Evolutionary conservation across 2,797 vertebrate species (phyloP).

Genomic region (Dicrostonyx torquatus): DNA sequence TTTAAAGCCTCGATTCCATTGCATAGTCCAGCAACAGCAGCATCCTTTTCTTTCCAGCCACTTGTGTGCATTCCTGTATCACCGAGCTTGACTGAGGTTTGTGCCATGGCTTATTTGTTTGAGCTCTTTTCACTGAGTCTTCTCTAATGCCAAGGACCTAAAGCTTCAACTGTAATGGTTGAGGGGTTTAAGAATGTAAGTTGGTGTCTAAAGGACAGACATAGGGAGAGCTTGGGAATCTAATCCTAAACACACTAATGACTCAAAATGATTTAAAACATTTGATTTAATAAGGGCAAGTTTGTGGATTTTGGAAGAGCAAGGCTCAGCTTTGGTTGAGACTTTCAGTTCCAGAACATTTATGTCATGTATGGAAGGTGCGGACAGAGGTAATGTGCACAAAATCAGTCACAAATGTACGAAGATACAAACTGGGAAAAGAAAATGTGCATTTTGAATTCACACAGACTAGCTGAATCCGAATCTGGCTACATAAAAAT

Average conservation of each 20-base stretch:
- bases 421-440: not conserved
- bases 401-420: not conserved
- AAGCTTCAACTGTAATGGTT: constrained; percentile 25
- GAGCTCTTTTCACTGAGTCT: not conserved
- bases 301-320: constrained; percentile 2
- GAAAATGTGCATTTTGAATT: not conserved
- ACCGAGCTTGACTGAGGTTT: not conserved
- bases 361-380: not conserved
- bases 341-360: constrained; percentile 6
- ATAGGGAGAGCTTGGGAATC: constrained; percentile 33
- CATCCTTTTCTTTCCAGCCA: not conserved
- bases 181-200: constrained; percentile 34
- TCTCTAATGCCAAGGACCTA: not conserved
- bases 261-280: not conserved
- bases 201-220: constrained; percentile 56
- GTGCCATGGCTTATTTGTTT: not conserved
- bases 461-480: not conserved
- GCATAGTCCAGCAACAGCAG: not conserved
- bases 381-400: not conserved
- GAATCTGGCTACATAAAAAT: not conserved
- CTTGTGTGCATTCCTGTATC: not conserved
- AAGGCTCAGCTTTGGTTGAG: not conserved
- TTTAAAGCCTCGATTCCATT: not conserved
- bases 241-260: constrained; percentile 5
- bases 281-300: not conserved